Percentiles rank a stretch among this genome's conserved stretches.
These are phyloP conservation scores for Sylvietta virens DNA, from an alignment of 2,113 vertebrate species.

Conservation along the genomic window DNA sequence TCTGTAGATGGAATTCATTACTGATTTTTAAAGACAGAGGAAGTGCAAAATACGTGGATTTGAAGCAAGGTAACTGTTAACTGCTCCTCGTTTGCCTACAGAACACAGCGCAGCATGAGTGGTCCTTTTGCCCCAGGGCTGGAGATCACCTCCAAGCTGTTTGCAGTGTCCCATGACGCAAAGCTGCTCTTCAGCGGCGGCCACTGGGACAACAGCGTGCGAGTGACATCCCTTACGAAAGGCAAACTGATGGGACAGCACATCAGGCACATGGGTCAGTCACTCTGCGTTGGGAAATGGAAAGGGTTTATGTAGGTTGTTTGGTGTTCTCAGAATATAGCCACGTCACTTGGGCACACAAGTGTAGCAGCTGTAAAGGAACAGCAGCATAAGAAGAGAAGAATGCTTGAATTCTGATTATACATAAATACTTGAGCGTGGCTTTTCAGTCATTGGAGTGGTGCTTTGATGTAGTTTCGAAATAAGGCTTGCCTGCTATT, in stretches of 20 bases:
- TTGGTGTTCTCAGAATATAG: background rate
- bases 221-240: slow-evolving; percentile 90
- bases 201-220: slow-evolving; percentile 96
- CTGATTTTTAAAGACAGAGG: background rate
- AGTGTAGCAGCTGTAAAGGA: background rate
- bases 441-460: background rate
- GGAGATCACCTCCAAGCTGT: slow-evolving; percentile 82
- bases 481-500: background rate
- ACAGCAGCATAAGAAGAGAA: background rate
- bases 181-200: slow-evolving; percentile 95
- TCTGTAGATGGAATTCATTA: background rate
- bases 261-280: slow-evolving; percentile 93
- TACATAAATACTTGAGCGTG: background rate
- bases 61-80: background rate
- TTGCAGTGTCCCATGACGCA: slow-evolving; percentile 93
- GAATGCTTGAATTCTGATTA: background rate
- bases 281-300: background rate
- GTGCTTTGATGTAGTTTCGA: background rate
- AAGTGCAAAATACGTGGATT: background rate
- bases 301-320: background rate
- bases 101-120: slow-evolving; percentile 85
- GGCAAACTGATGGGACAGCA: slow-evolving; percentile 88
- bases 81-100: slow-evolving; percentile 53
- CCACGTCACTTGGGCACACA: background rate
- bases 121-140: slow-evolving; percentile 90